Percentiles rank a stretch among this genome's conserved stretches.
These are phyloP conservation scores for Slavum lentiscoides DNA, from an alignment of 2,888 invertebrate species.

Conservation along the genomic window DNA sequence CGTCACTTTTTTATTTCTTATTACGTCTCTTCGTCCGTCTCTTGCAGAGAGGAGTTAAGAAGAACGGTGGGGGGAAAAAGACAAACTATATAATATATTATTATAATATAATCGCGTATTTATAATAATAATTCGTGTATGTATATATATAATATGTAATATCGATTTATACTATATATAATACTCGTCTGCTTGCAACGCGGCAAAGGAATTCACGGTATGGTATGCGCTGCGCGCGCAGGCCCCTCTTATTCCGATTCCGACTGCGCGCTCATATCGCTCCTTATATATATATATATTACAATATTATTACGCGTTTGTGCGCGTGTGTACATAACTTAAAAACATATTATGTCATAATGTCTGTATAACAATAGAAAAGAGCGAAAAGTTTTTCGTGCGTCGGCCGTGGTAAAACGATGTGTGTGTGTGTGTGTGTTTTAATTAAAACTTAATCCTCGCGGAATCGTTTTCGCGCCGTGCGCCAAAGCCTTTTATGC, in stretches of 20 bases:
- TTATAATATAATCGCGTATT: no score
- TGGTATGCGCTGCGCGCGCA: no score
- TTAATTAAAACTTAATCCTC: conserved; percentile 53
- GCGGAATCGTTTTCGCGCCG: conserved; percentile 43
- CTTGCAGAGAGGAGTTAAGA: no score
- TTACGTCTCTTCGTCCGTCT: not conserved
- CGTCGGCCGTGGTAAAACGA: conserved; percentile 29
- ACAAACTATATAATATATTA: not conserved
- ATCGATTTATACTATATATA: no score
- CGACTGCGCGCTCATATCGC: conserved; percentile 5
- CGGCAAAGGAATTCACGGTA: conserved; percentile 36
- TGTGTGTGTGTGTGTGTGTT: conserved; percentile 28
- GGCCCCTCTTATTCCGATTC: conserved; percentile 10
- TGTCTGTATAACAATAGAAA: conserved; percentile 41
- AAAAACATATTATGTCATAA: conserved; percentile 49
- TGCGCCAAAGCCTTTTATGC: conserved; percentile 45
- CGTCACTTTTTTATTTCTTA: conserved; percentile 31
- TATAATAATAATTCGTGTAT: no score
- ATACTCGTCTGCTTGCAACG: not conserved
- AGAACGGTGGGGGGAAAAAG: not conserved
- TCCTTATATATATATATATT: no score
- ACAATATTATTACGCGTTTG: not conserved
- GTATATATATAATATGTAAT: no score
- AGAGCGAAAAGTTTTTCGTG: conserved; percentile 46
- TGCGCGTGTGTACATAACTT: conserved; percentile 27